Evolutionary conservation across 2,797 vertebrate species (phyloP).

Genomic region (Chiloscyllium punctatum): DNA sequence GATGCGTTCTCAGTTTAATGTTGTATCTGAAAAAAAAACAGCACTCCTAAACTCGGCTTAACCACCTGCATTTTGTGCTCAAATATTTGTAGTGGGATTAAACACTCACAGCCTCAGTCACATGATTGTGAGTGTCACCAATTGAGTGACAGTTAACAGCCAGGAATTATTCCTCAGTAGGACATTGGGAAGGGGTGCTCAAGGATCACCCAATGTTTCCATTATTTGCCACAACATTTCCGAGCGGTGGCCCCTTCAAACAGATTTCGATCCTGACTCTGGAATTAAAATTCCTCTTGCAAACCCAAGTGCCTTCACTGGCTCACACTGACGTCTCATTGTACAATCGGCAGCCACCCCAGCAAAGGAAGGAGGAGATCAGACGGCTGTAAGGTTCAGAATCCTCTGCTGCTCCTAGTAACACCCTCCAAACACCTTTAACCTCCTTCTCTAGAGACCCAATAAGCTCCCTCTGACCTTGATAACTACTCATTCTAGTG

Average conservation of each 20-base stretch:
- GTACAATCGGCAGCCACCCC: not conserved
- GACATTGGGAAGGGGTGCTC: not conserved
- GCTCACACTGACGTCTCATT: not conserved
- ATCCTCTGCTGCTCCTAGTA: not conserved
- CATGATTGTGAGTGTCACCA: too few relatives aligned
- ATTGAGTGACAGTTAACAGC: not conserved
- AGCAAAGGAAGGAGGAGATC: not conserved
- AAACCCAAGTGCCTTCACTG: not conserved
- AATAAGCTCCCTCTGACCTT: not conserved
- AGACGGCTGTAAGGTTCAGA: not conserved
- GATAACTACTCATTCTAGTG: not conserved
- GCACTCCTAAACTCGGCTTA: not conserved
- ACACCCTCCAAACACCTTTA: not conserved
- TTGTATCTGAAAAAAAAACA: not conserved
- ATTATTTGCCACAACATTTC: not conserved
- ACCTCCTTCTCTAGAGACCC: not conserved
- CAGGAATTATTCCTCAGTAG: not conserved
- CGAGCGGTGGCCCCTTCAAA: not conserved
- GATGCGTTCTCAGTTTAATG: not conserved
- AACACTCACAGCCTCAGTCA: not conserved
- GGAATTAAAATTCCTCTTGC: not conserved
- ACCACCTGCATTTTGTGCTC: not conserved
- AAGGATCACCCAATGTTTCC: not conserved
- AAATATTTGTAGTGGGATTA: not conserved
- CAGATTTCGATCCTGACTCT: not conserved